Evolutionary conservation across 2,888 invertebrate genomes (phyloP), one percentile per base, ranked within the genome.

Genomic region (Phengaris alcon): DNA sequence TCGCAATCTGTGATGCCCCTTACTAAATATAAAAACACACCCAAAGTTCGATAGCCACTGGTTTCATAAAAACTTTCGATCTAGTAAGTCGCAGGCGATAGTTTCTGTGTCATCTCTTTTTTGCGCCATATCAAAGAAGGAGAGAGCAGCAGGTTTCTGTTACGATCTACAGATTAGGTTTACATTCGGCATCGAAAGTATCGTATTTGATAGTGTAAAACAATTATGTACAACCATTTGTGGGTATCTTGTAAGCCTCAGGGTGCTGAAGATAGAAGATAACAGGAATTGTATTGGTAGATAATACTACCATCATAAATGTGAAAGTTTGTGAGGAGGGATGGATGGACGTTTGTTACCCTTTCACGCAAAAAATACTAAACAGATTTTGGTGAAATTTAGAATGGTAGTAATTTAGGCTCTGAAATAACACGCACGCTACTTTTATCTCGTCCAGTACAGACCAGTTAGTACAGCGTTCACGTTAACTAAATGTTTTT

Each of bases 41-140:
- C 12, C 12, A 44, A 64, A 64, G 6, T 44, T 72, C 54, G 54
- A 54, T 2, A 72, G 8, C 13, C 54, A 52, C 35, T 72, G 72
- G 0, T 15, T 13, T 1, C 8, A 72, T 35, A 72, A 72, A 54
- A 52, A 52, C 72, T 72, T 72, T 72, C 54, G 51, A 72, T 51
- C 51, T 13, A 51, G 52, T 13, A 54, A 54, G 7, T 59, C 22
- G 46, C 10, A 44, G 68, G 35, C 35, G 35, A 72, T 54, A 35
- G 54, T 72, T 70, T 52, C 13, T 72, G 72, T 54, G 72, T 54
- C 72, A 72, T 72, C 72, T 72, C 72, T 54, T 72, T 72, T 72
- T 72, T 72, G 54, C 72, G 13, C 52, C 35, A 72, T 52, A 54
- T 15, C 13, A 13, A 7, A 69, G 69, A 69, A 4, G 22, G 69